These are phyloP conservation scores for Zophobas atratus DNA, from an alignment of 1,140 invertebrate genomes.

Conservation along the genomic window DNA sequence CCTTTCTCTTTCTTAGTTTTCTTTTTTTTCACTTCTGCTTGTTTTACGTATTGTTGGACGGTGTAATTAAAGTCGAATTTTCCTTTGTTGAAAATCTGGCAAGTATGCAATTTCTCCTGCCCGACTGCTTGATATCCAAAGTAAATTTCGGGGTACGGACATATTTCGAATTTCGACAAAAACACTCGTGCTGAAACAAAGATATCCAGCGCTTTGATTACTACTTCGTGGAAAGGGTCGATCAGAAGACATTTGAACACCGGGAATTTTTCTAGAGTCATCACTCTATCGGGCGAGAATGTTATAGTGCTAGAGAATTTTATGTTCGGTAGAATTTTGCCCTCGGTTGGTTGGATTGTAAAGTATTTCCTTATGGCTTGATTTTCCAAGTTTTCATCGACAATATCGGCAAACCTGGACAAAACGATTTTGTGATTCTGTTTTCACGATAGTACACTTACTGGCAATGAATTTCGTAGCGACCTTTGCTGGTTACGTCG, in stretches of 20 bases:
- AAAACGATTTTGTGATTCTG: background rate
- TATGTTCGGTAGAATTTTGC: constrained; percentile 10
- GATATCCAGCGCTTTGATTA: constrained; percentile 37
- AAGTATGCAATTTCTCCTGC: constrained; percentile 46
- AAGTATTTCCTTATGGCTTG: constrained; percentile 5
- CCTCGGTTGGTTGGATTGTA: background rate
- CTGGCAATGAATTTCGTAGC: constrained; percentile 43
- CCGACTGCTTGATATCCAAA: constrained; percentile 60
- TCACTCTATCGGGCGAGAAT: constrained; percentile 27
- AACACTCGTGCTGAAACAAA: constrained; percentile 43
- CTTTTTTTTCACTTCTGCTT: constrained; percentile 52
- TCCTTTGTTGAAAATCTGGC: constrained; percentile 60
- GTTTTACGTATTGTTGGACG: constrained; percentile 38
- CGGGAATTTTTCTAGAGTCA: constrained; percentile 33
- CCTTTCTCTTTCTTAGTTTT: constrained; percentile 28
- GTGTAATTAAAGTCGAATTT: constrained; percentile 60
- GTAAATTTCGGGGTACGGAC: constrained; percentile 57
- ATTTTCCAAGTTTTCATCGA: constrained; percentile 1
- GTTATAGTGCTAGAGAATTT: constrained; percentile 8
- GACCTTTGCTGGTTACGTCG: constrained; percentile 48
- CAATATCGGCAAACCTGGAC: background rate
- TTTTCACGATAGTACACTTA: constrained; percentile 26
- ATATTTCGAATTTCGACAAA: constrained; percentile 56
- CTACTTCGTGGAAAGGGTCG: constrained; percentile 29
- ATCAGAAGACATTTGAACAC: constrained; percentile 44